Conservation (phyloP, 2,113 vertebrate genomes). For the Xenus cinereus region DNA sequence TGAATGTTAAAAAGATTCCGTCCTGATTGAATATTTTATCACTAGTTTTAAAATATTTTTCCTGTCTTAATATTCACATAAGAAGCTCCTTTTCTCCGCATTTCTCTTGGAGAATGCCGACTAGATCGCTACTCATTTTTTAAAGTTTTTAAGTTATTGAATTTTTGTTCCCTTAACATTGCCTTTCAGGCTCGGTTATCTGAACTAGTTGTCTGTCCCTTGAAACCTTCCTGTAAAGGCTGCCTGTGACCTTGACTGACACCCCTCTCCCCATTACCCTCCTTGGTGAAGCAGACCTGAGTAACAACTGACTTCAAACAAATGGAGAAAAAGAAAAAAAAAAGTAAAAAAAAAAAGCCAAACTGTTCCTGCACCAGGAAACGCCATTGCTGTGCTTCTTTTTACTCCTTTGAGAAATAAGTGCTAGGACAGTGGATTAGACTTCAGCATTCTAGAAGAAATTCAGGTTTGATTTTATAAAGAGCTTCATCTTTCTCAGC, state of each 20-base stretch:
- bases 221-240: background rate
- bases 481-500: background rate
- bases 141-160: background rate
- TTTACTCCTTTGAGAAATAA: background rate
- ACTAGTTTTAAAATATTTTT: background rate
- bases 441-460: background rate
- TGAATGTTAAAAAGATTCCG: background rate
- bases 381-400: background rate
- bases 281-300: background rate
- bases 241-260: slow-evolving; percentile 9
- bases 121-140: background rate
- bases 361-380: background rate
- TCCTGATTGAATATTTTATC: background rate
- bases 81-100: background rate
- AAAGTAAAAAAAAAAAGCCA: too few relatives aligned
- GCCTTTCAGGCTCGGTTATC: background rate
- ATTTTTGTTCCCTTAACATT: background rate
- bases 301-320: background rate
- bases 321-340: background rate
- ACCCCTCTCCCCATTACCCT: background rate
- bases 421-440: background rate
- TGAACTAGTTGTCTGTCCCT: background rate
- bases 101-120: background rate
- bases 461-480: background rate
- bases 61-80: background rate